Evolutionary conservation across 92 coral and sea anemone species (phyloP), one percentile per base, ranked within the genome.

Genomic region (Scolanthus callimorphus): DNA sequence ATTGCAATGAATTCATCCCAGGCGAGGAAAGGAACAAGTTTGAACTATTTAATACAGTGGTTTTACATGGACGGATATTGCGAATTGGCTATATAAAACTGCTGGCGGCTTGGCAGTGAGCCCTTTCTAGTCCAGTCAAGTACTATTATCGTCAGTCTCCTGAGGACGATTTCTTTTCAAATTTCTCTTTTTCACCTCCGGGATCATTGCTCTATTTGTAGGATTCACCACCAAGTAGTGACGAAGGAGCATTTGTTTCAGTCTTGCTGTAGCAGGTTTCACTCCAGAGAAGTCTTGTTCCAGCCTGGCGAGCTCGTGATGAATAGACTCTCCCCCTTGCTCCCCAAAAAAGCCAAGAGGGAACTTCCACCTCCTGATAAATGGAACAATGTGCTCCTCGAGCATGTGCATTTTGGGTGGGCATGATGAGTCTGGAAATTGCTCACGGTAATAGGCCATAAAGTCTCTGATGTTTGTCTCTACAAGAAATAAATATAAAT

Each of bases 241-340:
- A 26, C 31, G 37, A 37, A 57, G 29, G 3, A 69, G 20, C 59
- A 48, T 69, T 23, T 19, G 10, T 44, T 45, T 57, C 20, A 38
- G 20, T 2, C 51, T 51, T 3, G n/a, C 17, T 17, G 47, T 38
- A 1, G 10, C 37, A 27, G 52, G 63, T 22, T 46, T 46, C 8
- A 48, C 51, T 4, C 30, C 12, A 12, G 6, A 1, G 27, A 43
- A 69, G 6, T 49, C 51, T 2, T 27, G 19, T 15, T 25, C 19
- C 25, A 67, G 38, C 1, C 12, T 21, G 11, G 20, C 31, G 10
- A 69, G 47, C 23, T 43, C 57, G 4, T 58, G 44, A 29, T 69
- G 57, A 12, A 69, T 69, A 10, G 71, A 65, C 25, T 65, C 71
- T 0, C 60, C 71, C 23, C 71, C 71, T 15, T 65, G 71, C 25